Conservation (phyloP, 2,113 vertebrate genomes). For the Odocoileus virginianus region DNA sequence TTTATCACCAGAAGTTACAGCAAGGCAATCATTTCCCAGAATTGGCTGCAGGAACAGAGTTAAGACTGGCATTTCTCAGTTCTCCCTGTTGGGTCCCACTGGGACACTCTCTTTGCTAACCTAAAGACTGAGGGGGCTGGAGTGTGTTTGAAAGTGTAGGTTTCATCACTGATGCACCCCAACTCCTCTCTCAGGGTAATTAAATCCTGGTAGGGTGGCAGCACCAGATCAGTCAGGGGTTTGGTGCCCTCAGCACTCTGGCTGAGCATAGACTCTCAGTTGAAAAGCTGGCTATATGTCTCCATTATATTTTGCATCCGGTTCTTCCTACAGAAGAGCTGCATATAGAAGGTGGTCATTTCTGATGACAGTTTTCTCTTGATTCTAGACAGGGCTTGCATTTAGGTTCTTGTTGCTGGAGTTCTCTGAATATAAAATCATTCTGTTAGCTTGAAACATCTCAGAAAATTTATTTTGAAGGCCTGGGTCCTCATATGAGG, state of each 20-base stretch:
- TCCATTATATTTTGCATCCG: conserved; percentile 75
- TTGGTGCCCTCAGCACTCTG: conserved; percentile 76
- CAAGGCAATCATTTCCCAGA: conserved; percentile 71
- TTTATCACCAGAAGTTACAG: conserved; percentile 81
- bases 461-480: conserved; percentile 81
- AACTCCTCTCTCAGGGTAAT: conserved; percentile 79
- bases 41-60: conserved; percentile 75
- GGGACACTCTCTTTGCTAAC: conserved; percentile 79
- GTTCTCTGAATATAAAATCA: conserved; percentile 82
- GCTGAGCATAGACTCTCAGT: conserved; percentile 73
- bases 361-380: conserved; percentile 76
- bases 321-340: conserved; percentile 85
- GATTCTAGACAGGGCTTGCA: conserved; percentile 73
- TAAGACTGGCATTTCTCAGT: conserved; percentile 74
- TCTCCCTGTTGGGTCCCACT: conserved; percentile 79
- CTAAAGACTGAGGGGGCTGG: conserved; percentile 76
- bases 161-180: conserved; percentile 79
- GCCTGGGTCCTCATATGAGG: conserved; percentile 84
- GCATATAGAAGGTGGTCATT: conserved; percentile 84
- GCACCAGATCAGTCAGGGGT: conserved; percentile 74
- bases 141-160: conserved; percentile 81
- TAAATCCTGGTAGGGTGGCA: conserved; percentile 82
- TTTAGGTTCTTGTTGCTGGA: conserved; percentile 77
- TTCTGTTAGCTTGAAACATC: conserved; percentile 73
- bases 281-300: conserved; percentile 71